Base-by-base conservation (phyloP, 1,140 invertebrate genomes). In the Drosophila malerkotliana region DNA sequence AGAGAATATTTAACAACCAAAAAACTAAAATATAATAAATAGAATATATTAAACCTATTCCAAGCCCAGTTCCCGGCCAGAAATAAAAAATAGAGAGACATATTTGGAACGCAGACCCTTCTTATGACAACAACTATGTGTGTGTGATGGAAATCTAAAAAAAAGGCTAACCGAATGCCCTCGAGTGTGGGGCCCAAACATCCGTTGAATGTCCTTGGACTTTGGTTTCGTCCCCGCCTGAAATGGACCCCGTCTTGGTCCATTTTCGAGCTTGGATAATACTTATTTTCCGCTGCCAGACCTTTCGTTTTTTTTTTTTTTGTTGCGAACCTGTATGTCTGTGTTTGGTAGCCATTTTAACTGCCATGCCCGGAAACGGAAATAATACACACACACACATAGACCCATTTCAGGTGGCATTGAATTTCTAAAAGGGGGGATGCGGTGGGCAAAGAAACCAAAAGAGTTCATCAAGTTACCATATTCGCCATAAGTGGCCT, bases 241-340 rank as follows among this genome's bases (percentile, higher is more conserved):
- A 67, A 69, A 21, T 21, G 21, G 21, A 21, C 21, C 21, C 21
- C 15, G 32, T 48, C 62, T 64, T 15, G 32, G 52, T 9, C 44
- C 68, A 76, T 63, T 55, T 15, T 52, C 66, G 7, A 44, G 58
- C 62, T 44, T 60, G 60, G 72, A 68, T 85, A 84, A 84, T 84
- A 81, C 73, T 81, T 84, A 85, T 77, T 84, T 84, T 85, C 80
- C 80, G 80, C 75, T 74, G 72, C 61, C 58, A 63, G 64, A 24
- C 18, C 45, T 26, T 56, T 56, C 55, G 18, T 18, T 18, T 18
- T 21, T 21, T 21, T 21, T 21, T 21, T 21, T 21, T 21, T 21
- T 21, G 21, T 18, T 18, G 18, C 18, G 1, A 18, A 18, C 18
- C 18, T 18, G 18, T 18, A 18, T 21, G 21, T 21, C 21, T 21